phyloP scores from a whole-genome alignment of 2,113 vertebrate genomes.

The Erpornis zantholeuca region DNA sequence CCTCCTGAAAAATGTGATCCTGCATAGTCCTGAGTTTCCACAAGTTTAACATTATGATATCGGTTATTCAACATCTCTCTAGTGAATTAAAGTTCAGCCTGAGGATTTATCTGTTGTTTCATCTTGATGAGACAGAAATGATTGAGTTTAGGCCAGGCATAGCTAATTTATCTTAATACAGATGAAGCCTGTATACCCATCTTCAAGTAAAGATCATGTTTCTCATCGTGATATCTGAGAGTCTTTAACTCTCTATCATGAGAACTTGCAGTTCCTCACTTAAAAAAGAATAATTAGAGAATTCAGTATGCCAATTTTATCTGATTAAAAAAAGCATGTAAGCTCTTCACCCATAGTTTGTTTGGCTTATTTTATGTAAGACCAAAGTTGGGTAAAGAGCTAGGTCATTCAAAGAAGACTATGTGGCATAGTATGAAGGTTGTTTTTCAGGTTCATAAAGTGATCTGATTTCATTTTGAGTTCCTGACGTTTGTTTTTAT shows the following conservation, averaged over 20 bases:
- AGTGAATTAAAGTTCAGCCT: not conserved
- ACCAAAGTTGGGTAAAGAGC: slow-evolving; percentile 1
- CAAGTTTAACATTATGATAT: not conserved
- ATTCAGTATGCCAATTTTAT: not conserved
- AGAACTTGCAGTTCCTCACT: slow-evolving; percentile 2
- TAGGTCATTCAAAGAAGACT: slow-evolving; percentile 34
- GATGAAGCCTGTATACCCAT: not conserved
- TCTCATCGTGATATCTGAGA: not conserved
- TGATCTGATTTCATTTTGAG: slow-evolving; percentile 69
- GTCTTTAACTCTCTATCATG: not conserved
- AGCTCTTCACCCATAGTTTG: not conserved
- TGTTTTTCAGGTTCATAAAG: slow-evolving; percentile 58
- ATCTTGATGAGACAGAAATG: not conserved
- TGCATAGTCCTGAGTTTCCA: not conserved
- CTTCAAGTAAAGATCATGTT: slow-evolving; percentile 6
- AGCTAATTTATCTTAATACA: not conserved
- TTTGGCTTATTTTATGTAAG: not conserved
- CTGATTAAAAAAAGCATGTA: not conserved
- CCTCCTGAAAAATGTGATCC: not conserved
- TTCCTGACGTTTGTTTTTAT: slow-evolving; percentile 73
- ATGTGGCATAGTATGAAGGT: not conserved
- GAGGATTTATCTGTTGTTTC: not conserved
- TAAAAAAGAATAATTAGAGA: not conserved
- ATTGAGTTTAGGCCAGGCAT: not conserved
- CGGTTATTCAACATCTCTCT: not conserved